Conservation (phyloP, 2,888 invertebrate species). For the Clitarchus hookeri region DNA sequence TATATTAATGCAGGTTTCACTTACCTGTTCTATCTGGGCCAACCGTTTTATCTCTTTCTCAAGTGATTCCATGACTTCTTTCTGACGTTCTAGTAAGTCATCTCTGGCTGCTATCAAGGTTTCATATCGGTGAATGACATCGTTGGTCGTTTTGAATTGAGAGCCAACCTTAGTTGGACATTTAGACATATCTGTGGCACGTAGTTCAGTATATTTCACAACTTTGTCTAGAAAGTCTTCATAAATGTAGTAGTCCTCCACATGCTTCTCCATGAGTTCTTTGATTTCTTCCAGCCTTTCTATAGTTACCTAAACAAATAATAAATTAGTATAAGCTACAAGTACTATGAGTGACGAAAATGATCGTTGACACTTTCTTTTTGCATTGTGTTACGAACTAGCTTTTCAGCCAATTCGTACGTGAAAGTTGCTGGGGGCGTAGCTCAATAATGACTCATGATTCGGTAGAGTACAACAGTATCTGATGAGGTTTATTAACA, state of each 20-base stretch:
- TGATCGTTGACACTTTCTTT: too few species aligned
- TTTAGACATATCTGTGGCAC: neutral
- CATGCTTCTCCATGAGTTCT: constrained; percentile 18
- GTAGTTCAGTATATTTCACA: neutral
- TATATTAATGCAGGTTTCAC: neutral
- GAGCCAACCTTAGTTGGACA: neutral
- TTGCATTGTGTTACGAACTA: too few species aligned
- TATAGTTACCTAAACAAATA: neutral
- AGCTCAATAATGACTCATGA: too few species aligned
- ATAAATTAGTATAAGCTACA: neutral
- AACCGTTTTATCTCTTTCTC: neutral
- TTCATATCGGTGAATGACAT: constrained; percentile 16
- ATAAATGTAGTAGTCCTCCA: constrained; percentile 10
- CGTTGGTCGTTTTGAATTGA: neutral
- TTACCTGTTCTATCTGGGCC: neutral
- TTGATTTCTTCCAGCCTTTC: neutral
- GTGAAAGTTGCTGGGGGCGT: too few species aligned
- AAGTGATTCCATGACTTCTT: neutral
- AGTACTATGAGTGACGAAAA: too few species aligned
- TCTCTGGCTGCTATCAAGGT: constrained; percentile 20
- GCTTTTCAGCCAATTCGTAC: too few species aligned
- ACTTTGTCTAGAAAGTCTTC: constrained; percentile 4
- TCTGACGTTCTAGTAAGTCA: constrained; percentile 4
- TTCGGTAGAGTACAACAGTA: too few species aligned
- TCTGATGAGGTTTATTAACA: too few species aligned